Base-by-base conservation (phyloP, 1,140 invertebrate genomes). In the Magallana gigas region DNA sequence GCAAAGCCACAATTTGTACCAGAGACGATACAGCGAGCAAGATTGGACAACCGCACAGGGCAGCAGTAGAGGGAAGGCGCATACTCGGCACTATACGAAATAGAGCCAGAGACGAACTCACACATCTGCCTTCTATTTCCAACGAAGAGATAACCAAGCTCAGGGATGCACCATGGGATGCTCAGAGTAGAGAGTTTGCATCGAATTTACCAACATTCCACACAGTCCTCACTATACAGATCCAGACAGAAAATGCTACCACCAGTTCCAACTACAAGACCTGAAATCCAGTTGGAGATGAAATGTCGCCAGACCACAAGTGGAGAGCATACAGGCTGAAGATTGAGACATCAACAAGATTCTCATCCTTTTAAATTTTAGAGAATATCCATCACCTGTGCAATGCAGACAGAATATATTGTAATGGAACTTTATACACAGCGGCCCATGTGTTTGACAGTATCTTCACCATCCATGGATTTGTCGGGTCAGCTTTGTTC, bases 391-490 rank as follows among this genome's bases (percentile, higher is more conserved):
- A n/a, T 8, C 29, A 81, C 0, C 57, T 88, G 8, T 80, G 64
- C 36, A 57, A 16, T n/a, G 18, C 87, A 36, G 57, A 80, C 12
- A n/a, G 3, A 18, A 58, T 87, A 18, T 76, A 58, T 82, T 76
- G 82, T 48, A 82, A 87, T 58, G 86, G 86, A 8, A 87, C 64
- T 18, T 86, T 76, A 0, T 86, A 86, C 64, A 86, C 85, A 86
- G 85, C 85, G 58, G 71, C 85, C 76, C 57, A 64, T 4, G 80
- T 80, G 85, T 86, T 86, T 86, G 85, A 86, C 85, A 86, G 68
- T 68, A 86, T 86, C 4, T 86, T 86, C 16, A 86, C 68, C 68
- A 80, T 81, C 12, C 68, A 86, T 80, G 85, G 56, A 1, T 86
- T 80, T 12, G 85, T 80, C 7, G 68, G 71, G n/a, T 16, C 14